These are phyloP conservation scores for Toxotes jaculatrix DNA, from an alignment of 2,113 vertebrate genomes.

Conservation along the genomic window DNA sequence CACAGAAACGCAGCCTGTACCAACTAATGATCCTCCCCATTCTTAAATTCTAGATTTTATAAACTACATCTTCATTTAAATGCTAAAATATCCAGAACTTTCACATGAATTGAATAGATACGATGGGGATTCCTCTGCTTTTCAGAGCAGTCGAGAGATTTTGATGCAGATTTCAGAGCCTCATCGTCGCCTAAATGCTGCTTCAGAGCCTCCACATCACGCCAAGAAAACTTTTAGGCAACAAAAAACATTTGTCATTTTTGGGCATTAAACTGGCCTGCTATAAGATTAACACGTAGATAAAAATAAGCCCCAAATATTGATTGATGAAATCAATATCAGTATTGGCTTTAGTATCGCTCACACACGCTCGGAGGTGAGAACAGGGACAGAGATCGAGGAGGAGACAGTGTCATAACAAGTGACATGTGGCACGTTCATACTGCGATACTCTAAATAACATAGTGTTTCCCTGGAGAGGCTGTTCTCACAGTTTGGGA, in stretches of 20 bases:
- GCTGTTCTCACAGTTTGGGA: conserved; percentile 89
- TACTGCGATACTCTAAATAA: background rate
- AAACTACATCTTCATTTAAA: background rate
- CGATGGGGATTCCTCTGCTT: background rate
- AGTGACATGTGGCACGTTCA: conserved; percentile 17
- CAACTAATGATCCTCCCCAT: background rate
- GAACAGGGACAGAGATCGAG: background rate
- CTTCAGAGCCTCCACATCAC: background rate
- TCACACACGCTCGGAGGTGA: conserved; percentile 8
- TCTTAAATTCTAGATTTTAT: background rate
- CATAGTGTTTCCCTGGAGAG: conserved; percentile 46
- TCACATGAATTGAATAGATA: background rate
- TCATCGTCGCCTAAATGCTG: background rate
- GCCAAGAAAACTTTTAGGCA: background rate
- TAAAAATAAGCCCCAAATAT: background rate
- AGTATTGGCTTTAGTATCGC: background rate
- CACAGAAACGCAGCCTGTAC: background rate
- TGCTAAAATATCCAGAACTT: background rate
- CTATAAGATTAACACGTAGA: background rate
- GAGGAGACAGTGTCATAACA: background rate
- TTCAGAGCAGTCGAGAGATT: background rate
- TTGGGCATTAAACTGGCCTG: background rate
- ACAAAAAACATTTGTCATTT: background rate
- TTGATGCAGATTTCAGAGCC: background rate
- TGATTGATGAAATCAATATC: background rate